Base-by-base conservation (phyloP, 2,888 invertebrate species). In the Charanyca ferruginea region DNA sequence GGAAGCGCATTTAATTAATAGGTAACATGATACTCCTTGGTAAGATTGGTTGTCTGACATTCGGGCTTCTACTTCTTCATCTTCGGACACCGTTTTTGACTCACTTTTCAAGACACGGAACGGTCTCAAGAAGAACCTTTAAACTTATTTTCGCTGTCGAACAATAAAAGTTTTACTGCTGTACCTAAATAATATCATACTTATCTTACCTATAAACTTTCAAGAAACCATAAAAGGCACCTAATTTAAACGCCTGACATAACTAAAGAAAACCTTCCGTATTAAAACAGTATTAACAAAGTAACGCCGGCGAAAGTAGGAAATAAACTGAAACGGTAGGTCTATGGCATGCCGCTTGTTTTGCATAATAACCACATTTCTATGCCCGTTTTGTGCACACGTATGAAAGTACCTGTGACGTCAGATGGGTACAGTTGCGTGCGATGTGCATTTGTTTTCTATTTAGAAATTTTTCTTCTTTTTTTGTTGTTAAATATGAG, bases 301-400 rank as follows among this genome's bases (percentile, higher is more conserved):
- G 72, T 80, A 70, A 62, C 57, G 64, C 66, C 5, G 35, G 70
- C 41, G 63, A 69, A 76, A 77, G 73, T 73, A 63, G 70, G 66
- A 61, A 81, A 83, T 80, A 83, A 81, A 83, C 67, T 73, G 86
- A 86, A 85, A 84, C 83, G 85, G 85, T 83, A 83, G 86, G 80
- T 71, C 67, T 84, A 84, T 85, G 84, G 53, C 52, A 57, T 57
- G 57, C 13, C 85, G 65, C 54, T 73, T 81, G 82, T 83, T 91
- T 91, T 89, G 81, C 91, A 92, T 92, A 92, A 91, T 91, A 89
- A 77, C 76, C 86, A 60, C 88, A 87, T 92, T 91, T 87, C 84
- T 88, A 91, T 91, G 90, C 91, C 85, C 73, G 54, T 66, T 68
- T 75, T 73, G 55, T 79, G 65, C 62, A 48, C 71, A 74, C 65